A percentile compares a stretch with the other conserved stretches of the same genome.
These are phyloP conservation scores for Xylophagus ater DNA, from an alignment of 2,888 invertebrate species.

Conservation along the genomic window DNA sequence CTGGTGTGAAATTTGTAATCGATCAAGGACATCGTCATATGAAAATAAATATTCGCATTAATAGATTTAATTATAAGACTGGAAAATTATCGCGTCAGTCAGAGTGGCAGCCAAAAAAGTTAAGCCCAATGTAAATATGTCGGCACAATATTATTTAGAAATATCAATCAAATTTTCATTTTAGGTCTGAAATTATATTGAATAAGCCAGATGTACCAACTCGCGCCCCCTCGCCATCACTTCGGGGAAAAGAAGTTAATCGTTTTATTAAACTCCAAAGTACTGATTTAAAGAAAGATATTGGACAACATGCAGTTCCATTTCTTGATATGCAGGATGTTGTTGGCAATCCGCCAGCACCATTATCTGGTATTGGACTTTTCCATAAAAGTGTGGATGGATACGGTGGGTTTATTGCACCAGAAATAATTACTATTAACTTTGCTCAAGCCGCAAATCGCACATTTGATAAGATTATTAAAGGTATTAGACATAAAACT, in stretches of 20 bases:
- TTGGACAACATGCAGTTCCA: conserved; percentile 71
- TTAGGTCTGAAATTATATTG: conserved; percentile 46
- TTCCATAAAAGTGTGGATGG: conserved; percentile 59
- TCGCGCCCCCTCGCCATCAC: conserved; percentile 39
- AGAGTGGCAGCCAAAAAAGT: no score
- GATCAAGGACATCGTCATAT: conserved; percentile 73
- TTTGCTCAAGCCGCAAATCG: no score
- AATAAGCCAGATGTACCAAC: conserved; percentile 56
- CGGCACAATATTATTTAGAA: no score
- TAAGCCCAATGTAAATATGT: no score
- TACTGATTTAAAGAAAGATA: conserved; percentile 60
- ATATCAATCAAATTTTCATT: conserved; percentile 2
- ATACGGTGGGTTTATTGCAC: conserved; percentile 66
- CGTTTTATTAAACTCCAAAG: conserved; percentile 60
- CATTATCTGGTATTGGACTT: conserved; percentile 64
- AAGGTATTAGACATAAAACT: no score
- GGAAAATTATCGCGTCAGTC: no score
- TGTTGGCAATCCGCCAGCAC: conserved; percentile 51
- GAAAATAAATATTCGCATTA: conserved; percentile 69
- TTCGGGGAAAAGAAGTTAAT: conserved; percentile 52
- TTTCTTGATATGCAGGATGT: conserved; percentile 70
- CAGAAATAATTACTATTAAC: conserved; percentile 66
- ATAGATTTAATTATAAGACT: conserved; percentile 66
- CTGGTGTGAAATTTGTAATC: conserved; percentile 63
- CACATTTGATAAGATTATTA: no score